phyloP scores from a whole-genome alignment of 1,140 invertebrate species.

The Sarcophaga peregrina region DNA sequence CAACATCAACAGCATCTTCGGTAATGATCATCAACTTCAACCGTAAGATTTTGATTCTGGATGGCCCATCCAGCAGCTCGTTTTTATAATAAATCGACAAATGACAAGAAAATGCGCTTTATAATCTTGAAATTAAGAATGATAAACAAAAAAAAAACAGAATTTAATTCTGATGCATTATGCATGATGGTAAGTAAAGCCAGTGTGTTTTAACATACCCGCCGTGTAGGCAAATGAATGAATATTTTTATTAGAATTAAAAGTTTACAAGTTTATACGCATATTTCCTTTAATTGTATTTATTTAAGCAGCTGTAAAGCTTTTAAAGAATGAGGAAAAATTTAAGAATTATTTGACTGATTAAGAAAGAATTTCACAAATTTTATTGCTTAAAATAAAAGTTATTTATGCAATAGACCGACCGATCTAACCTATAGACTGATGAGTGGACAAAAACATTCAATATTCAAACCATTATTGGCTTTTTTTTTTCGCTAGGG shows the following conservation, averaged over 20 bases:
- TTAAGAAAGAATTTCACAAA: too few species aligned
- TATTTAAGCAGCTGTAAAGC: too few species aligned
- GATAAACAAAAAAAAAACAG: constrained; percentile 56
- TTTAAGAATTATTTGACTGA: too few species aligned
- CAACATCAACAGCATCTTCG: constrained; percentile 31
- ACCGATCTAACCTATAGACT: too few species aligned
- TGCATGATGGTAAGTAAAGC: background rate
- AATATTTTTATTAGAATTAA: constrained; percentile 23
- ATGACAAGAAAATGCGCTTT: constrained; percentile 67
- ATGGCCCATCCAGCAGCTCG: constrained; percentile 25
- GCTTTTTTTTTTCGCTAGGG: too few species aligned
- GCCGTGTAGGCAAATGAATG: constrained; percentile 19
- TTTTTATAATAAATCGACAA: constrained; percentile 63
- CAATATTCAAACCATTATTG: too few species aligned
- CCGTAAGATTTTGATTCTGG: constrained; percentile 41
- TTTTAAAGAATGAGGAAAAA: too few species aligned
- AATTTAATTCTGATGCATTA: constrained; percentile 26
- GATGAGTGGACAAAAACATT: too few species aligned
- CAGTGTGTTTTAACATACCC: background rate
- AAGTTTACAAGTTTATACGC: background rate
- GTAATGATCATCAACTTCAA: too few species aligned
- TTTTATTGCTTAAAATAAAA: too few species aligned
- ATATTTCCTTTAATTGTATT: too few species aligned
- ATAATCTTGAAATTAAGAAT: constrained; percentile 65
- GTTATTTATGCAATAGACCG: too few species aligned